Evolutionary conservation across 2,113 vertebrate genomes (phyloP).

Genomic region (Grus americana): DNA sequence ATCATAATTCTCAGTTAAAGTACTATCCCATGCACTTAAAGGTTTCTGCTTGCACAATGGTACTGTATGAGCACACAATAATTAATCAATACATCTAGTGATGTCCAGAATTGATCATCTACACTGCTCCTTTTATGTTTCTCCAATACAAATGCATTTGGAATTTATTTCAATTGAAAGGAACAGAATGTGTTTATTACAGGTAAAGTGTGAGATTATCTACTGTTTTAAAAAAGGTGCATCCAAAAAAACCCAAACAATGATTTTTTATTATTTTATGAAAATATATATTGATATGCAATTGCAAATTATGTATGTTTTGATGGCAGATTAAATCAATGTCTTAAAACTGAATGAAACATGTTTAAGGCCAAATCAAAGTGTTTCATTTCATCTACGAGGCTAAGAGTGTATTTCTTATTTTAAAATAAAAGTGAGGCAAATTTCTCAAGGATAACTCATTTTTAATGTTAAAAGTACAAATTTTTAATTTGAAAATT

Average conservation of each 20-base stretch:
- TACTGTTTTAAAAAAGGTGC: background rate
- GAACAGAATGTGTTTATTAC: background rate
- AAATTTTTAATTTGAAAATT: background rate
- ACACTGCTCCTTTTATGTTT: background rate
- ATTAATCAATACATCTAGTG: background rate
- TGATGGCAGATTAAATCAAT: background rate
- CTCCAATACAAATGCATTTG: background rate
- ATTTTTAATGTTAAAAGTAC: background rate
- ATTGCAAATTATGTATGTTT: background rate
- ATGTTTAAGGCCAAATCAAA: background rate
- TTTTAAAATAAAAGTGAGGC: background rate
- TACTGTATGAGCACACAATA: background rate
- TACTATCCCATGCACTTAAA: background rate
- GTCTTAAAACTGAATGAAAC: background rate
- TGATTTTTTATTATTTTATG: background rate
- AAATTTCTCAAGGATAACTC: background rate
- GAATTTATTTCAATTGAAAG: background rate
- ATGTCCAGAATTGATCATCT: background rate
- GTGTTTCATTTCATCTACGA: background rate
- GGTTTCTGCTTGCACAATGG: background rate
- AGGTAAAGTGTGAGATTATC: background rate
- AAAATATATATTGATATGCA: background rate
- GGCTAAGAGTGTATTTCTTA: background rate
- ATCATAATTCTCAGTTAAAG: background rate
- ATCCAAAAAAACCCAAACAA: background rate